Base-by-base conservation (phyloP, 2,113 vertebrate genomes). In the Fregetta grallaria region DNA sequence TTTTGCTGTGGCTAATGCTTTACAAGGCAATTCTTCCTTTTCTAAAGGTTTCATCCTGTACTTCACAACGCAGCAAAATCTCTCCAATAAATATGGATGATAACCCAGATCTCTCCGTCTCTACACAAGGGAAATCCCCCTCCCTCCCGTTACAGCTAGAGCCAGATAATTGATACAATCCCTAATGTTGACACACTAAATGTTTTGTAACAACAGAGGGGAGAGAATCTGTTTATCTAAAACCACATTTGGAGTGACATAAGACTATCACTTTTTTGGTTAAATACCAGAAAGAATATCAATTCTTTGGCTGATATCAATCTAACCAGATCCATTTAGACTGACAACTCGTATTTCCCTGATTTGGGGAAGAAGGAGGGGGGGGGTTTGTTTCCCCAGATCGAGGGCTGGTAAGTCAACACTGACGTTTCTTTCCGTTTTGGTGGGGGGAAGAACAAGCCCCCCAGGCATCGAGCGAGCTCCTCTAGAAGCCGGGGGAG, bases 251-350 rank as follows among this genome's bases (percentile, higher is more conserved):
- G 96, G 95, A 97, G 96, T 97, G 96, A 96, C 96, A 97, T 91
- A 96, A 97, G 95, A 96, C 96, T 94, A 97, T 97, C 96, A 96
- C 95, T 96, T 95, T 94, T 96, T 95, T 97, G 95, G 96, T 97
- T 76, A 88, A 91, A 86, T 90, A 68, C 96, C 94, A 96, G 92
- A 66, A 95, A 89, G 92, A 96, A 95, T 82, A 92, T 96, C 94
- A 93, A 90, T 96, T 79, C 93, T 94, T 93, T 91, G 96, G 94
- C 89, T 96, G 93, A 80, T 94, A 90, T 71, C 93, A 76, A 73
- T 45, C 92, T 90, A 65, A 42, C 74, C 92, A 95, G 96, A 90
- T 96, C 90, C 94, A 22, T 82, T 92, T 40, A 17, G 87, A 61
- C 93, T 97, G 96, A 96, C 96, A 92, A 74, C 90, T 95, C 3